Conservation (phyloP, 2,113 vertebrate species). For the Nothoprocta pentlandii region DNA sequence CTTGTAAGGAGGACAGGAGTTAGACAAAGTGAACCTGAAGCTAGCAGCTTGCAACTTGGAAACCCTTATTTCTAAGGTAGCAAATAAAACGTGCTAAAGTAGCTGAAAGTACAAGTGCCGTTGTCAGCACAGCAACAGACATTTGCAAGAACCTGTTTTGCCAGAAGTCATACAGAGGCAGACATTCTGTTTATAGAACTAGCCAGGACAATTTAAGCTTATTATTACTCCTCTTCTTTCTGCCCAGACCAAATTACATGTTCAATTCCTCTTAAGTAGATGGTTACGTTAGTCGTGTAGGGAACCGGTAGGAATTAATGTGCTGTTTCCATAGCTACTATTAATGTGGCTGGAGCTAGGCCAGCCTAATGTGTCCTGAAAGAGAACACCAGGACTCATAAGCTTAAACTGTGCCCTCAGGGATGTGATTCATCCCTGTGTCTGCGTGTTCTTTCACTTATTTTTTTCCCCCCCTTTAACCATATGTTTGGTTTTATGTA, state of each 20-base stretch:
- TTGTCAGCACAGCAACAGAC: neutral
- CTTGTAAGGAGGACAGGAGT: neutral
- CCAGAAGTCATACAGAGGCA: neutral
- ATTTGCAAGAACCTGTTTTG: neutral
- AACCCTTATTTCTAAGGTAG: neutral
- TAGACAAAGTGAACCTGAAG: neutral
- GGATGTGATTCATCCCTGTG: conserved; percentile 8
- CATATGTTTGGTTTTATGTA: neutral
- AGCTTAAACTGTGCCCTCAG: neutral
- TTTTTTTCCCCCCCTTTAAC: neutral
- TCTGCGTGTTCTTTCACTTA: too few species aligned
- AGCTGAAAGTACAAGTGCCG: neutral
- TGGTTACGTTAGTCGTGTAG: neutral
- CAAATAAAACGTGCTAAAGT: neutral
- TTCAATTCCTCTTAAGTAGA: conserved; percentile 3
- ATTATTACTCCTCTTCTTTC: neutral
- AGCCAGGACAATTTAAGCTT: neutral
- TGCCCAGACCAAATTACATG: neutral
- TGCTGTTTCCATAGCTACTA: conserved; percentile 36
- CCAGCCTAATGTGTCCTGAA: conserved; percentile 35
- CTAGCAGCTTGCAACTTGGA: neutral
- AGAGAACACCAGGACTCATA: neutral
- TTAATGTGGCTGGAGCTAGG: conserved; percentile 8
- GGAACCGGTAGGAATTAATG: conserved; percentile 45
- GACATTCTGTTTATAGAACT: neutral